Evolutionary conservation across 2,797 vertebrate species (phyloP).

Genomic region (Coluber constrictor): DNA sequence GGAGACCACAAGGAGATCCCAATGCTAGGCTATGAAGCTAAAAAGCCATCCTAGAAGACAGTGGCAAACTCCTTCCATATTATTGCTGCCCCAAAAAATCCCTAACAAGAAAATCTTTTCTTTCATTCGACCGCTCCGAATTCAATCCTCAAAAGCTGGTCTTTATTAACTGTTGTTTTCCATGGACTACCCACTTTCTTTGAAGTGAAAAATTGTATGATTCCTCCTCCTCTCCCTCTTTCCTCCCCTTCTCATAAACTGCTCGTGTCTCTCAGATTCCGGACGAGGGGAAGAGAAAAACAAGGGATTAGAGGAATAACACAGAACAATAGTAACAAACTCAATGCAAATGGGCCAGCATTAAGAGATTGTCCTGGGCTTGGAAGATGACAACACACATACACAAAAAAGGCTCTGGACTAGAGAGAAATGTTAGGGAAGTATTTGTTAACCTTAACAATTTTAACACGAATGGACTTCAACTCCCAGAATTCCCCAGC

Average conservation of each 20-base stretch:
- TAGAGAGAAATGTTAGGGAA: too few relatives aligned
- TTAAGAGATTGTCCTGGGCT: neutral
- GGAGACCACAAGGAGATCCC: neutral
- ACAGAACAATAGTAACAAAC: neutral
- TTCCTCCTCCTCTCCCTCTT: neutral
- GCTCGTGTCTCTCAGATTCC: neutral
- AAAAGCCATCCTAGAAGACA: neutral
- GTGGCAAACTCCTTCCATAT: neutral
- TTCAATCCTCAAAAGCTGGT: neutral
- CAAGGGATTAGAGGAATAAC: neutral
- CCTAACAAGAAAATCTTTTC: neutral
- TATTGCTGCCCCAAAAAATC: neutral
- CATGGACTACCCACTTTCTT: slow-evolving; percentile 1
- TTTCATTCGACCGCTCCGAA: neutral
- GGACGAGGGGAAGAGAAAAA: neutral
- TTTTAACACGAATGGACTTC: too few relatives aligned
- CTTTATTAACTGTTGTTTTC: neutral
- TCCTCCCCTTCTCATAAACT: neutral
- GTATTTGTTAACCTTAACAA: too few relatives aligned
- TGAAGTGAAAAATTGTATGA: neutral
- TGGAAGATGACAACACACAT: too few relatives aligned
- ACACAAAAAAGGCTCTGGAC: neutral
- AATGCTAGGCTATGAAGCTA: neutral
- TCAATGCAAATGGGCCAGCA: neutral
- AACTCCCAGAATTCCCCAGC: too few relatives aligned